These are phyloP conservation scores for Ophonus ardosiacus DNA, from an alignment of 2,888 invertebrate species.

Conservation along the genomic window DNA sequence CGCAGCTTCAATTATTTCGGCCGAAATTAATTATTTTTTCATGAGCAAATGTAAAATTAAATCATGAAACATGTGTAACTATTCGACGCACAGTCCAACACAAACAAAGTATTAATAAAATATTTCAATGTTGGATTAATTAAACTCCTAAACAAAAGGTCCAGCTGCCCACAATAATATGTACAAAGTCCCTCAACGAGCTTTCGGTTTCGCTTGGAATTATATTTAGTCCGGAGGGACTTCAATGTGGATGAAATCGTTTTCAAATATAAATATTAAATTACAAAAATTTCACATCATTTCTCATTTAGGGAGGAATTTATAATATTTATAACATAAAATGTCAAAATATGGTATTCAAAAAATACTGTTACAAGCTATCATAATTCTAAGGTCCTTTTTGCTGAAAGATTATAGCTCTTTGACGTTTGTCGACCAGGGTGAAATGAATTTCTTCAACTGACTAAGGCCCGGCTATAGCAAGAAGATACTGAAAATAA, in stretches of 20 bases:
- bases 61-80: slow-evolving; percentile 28
- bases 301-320: too few relatives aligned
- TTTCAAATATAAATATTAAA: background rate
- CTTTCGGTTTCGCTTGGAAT: background rate
- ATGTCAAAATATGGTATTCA: too few relatives aligned
- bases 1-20: slow-evolving; percentile 25
- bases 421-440: too few relatives aligned
- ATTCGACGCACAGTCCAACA: background rate
- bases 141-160: slow-evolving; percentile 11
- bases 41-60: slow-evolving; percentile 18
- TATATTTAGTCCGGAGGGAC: background rate
- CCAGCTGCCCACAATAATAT: background rate
- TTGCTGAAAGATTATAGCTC: too few relatives aligned
- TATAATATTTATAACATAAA: too few relatives aligned
- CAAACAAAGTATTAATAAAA: slow-evolving; percentile 17
- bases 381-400: too few relatives aligned
- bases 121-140: slow-evolving; percentile 25
- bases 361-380: too few relatives aligned
- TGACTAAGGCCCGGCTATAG: too few relatives aligned
- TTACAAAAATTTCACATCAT: too few relatives aligned
- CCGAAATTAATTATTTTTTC: slow-evolving; percentile 33
- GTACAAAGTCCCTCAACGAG: background rate
- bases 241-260: background rate
- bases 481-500: too few relatives aligned
- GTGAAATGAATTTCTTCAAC: too few relatives aligned